Evolutionary conservation across 2,797 vertebrate genomes (phyloP).

Genomic region (Scleropages formosus): DNA sequence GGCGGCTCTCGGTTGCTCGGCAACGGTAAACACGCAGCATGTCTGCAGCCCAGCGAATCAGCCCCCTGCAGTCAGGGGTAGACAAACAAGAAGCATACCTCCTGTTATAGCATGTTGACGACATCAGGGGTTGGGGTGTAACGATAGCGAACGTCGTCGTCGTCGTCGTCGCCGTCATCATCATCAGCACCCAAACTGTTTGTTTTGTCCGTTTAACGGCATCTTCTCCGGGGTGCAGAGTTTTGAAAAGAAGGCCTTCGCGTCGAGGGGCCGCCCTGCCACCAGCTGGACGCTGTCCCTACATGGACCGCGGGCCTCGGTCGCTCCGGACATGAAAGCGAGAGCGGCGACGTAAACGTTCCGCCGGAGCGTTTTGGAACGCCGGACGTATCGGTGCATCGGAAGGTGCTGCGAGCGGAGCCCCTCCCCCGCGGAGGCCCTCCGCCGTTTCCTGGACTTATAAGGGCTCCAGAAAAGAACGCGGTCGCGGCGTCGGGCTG

Average conservation of each 20-base stretch:
- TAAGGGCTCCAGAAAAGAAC: constrained; percentile 21
- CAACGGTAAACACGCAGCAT: too few species aligned
- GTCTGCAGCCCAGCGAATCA: too few species aligned
- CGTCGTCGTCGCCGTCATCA: neutral
- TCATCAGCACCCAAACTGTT: too few species aligned
- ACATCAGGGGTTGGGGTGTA: neutral
- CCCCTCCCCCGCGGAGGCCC: neutral
- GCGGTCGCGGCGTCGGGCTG: neutral
- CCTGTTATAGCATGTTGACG: neutral
- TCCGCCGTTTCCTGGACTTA: constrained; percentile 29
- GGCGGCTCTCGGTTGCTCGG: too few species aligned
- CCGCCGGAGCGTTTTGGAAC: constrained; percentile 16
- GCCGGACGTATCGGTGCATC: constrained; percentile 8
- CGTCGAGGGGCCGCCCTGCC: too few species aligned
- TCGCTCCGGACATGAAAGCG: constrained; percentile 22
- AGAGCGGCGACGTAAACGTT: constrained; percentile 20
- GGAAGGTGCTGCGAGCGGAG: constrained; percentile 9
- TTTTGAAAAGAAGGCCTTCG: too few species aligned
- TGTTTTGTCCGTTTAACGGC: too few species aligned
- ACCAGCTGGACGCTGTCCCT: neutral
- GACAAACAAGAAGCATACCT: too few species aligned
- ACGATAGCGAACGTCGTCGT: neutral
- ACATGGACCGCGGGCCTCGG: constrained; percentile 22
- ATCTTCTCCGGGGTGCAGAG: too few species aligned
- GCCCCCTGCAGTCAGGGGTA: too few species aligned